Evolutionary conservation across 2,888 invertebrate genomes (phyloP), one percentile per base, ranked within the genome.

Genomic region (Agriopis leucophaearia): DNA sequence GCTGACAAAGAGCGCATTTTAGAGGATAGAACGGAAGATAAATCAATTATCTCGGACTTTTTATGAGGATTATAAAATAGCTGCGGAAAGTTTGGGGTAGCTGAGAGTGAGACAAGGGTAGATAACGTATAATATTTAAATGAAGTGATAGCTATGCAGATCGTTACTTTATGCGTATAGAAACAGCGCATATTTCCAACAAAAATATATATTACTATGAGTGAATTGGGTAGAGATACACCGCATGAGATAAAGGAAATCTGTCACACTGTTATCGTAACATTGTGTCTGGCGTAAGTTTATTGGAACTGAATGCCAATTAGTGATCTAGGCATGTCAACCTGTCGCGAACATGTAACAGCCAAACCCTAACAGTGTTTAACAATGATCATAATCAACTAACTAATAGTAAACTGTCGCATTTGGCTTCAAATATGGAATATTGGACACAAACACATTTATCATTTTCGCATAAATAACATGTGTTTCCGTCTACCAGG

Each of bases 391-490:
- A 45, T 74, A 73, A 76, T 76, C 74, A 70, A 70, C 69, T 50
- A 76, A 74, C 72, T 70, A 74, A 71, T 74, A 75, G 74, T 68
- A 72, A 76, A 75, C 73, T 79, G 75, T 81, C 70, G 70, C 77
- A 75, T 74, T 78, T 69, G 57, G 71, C 69, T 72, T 73, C 75
- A 61, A 77, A 78, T 68, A 77, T 73, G 73, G 70, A 74, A 74
- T 81, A 81, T 80, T 76, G 78, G 77, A 82, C 78, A 35, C 56
- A 57, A 60, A 78, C 76, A 85, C 85, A 89, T 89, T 88, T 83
- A 86, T 89, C 87, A 88, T 84, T 83, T 83, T 85, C 81, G 81
- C 80, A 86, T 87, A 86, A 87, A 88, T 87, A 90, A 88, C 88
- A 88, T 85, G 82, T 88, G 88, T 84, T 84, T 76, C 84, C 80